These are phyloP conservation scores for Volucella inflata DNA, from an alignment of 2,888 invertebrate genomes.

Conservation along the genomic window DNA sequence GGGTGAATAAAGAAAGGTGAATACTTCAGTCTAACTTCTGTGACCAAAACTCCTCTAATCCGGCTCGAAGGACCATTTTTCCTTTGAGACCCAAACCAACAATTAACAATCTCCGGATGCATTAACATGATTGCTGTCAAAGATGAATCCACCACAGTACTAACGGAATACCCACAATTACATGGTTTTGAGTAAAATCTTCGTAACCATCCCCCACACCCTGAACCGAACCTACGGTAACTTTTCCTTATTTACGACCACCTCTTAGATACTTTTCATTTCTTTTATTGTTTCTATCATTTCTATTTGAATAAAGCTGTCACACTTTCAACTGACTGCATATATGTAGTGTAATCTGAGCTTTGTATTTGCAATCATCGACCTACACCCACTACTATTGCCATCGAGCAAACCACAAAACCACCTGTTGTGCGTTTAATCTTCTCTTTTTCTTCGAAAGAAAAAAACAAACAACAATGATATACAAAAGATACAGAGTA, in stretches of 20 bases:
- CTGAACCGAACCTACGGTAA: neutral
- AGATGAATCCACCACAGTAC: neutral
- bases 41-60: neutral
- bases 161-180: neutral
- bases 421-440: conserved; percentile 72
- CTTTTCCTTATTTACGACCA: conserved; percentile 44
- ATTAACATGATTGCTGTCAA: neutral
- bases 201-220: too few species aligned
- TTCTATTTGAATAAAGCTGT: conserved; percentile 27
- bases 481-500: conserved; percentile 34
- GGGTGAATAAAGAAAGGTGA: too few species aligned
- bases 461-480: conserved; percentile 80
- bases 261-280: conserved; percentile 40
- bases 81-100: too few species aligned
- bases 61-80: conserved; percentile 9
- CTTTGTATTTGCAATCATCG: conserved; percentile 66
- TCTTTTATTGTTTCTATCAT: conserved; percentile 10
- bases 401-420: conserved; percentile 5
- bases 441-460: conserved; percentile 78
- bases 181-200: too few species aligned
- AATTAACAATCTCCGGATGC: too few species aligned
- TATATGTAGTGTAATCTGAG: conserved; percentile 50
- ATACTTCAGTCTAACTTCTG: neutral
- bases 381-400: conserved; percentile 64
- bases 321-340: conserved; percentile 63